These are phyloP conservation scores for Aporophyla lueneburgensis DNA, from an alignment of 2,888 invertebrate species.

Conservation along the genomic window DNA sequence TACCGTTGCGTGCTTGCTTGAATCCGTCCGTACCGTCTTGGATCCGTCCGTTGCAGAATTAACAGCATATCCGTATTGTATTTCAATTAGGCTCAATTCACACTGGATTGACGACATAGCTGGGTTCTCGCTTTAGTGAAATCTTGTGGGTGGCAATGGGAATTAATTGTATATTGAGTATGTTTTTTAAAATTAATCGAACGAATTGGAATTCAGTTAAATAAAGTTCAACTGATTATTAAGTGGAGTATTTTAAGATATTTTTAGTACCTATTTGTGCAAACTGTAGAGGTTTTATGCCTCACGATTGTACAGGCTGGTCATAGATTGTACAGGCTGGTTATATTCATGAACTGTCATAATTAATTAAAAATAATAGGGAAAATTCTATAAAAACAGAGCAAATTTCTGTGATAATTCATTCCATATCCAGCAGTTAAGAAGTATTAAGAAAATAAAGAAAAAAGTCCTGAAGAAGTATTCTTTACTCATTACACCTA, in stretches of 20 bases:
- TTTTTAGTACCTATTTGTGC: no score
- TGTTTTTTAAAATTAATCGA: background rate
- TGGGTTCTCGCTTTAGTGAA: background rate
- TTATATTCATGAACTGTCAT: no score
- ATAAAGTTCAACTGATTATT: background rate
- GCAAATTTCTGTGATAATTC: no score
- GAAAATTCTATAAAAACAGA: no score
- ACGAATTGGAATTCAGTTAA: background rate
- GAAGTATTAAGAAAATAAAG: no score
- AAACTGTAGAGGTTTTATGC: no score
- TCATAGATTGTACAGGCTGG: no score
- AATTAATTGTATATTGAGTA: background rate
- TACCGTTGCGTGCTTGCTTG: background rate
- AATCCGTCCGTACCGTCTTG: constrained; percentile 15
- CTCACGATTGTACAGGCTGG: no score
- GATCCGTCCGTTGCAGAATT: constrained; percentile 14
- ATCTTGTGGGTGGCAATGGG: background rate
- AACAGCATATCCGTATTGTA: constrained; percentile 29
- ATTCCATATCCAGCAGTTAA: no score
- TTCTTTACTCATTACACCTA: no score
- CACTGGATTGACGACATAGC: constrained; percentile 12
- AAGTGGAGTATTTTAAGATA: background rate
- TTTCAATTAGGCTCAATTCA: constrained; percentile 46
- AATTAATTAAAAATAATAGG: no score
- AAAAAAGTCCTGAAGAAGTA: no score